Conservation (phyloP, 1,140 invertebrate species). For the Tetragnatha versicolor region DNA sequence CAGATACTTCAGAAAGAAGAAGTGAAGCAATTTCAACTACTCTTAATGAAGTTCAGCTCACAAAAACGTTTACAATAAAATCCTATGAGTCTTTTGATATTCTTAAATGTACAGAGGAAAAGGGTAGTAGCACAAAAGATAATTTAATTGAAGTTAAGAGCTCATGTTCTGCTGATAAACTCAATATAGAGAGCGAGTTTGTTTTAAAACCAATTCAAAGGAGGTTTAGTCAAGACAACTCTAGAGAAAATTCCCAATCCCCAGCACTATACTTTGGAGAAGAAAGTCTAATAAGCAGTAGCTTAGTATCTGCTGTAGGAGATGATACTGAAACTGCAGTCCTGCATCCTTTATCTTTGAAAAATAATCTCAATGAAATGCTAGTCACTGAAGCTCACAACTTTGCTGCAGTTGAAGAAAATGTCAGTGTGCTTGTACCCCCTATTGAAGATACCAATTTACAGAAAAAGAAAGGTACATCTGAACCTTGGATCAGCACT, state of each 20-base stretch:
- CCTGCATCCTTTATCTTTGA: constrained; percentile 35
- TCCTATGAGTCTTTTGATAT: neutral
- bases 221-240: neutral
- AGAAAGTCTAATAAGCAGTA: constrained; percentile 47
- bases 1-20: no score
- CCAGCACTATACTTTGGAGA: constrained; percentile 39
- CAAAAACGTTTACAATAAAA: neutral
- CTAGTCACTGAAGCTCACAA: constrained; percentile 50
- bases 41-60: no score
- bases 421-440: constrained; percentile 3
- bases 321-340: constrained; percentile 43
- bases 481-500: constrained; percentile 39
- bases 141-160: neutral
- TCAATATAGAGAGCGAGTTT: constrained; percentile 38
- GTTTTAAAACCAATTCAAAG: constrained; percentile 17
- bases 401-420: constrained; percentile 45
- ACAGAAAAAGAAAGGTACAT: neutral
- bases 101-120: neutral
- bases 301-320: constrained; percentile 9
- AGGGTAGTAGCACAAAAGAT: neutral
- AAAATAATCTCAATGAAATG: constrained; percentile 34
- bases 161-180: neutral
- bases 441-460: neutral
- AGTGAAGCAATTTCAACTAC: no score
- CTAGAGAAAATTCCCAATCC: constrained; percentile 4